phyloP scores from a whole-genome alignment of 2,113 vertebrate species.

The Poecilia latipinna region DNA sequence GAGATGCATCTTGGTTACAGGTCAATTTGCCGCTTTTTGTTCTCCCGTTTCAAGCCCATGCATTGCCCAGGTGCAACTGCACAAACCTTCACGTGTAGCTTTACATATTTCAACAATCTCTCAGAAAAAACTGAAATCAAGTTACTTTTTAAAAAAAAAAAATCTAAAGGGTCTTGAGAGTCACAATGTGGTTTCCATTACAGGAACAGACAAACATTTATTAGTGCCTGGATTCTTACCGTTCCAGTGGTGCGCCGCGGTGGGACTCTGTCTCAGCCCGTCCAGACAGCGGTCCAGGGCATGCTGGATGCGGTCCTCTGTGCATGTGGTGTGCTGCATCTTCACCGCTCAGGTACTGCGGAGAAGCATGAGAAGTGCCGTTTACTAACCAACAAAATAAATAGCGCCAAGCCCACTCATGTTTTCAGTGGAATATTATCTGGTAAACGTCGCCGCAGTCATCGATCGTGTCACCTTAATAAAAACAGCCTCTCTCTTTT shows the following conservation, averaged over 20 bases:
- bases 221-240: constrained; percentile 76
- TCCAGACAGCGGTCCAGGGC: constrained; percentile 93
- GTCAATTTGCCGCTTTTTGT: too few relatives aligned
- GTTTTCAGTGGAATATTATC: constrained; percentile 36
- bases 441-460: background rate
- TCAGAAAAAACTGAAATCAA: too few relatives aligned
- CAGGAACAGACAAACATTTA: too few relatives aligned
- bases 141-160: too few relatives aligned
- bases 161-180: too few relatives aligned
- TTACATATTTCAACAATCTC: too few relatives aligned
- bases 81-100: too few relatives aligned
- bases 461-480: background rate
- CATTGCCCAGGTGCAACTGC: too few relatives aligned
- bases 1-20: too few relatives aligned
- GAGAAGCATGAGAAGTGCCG: background rate
- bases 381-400: constrained; percentile 1
- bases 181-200: too few relatives aligned
- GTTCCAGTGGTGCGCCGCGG: constrained; percentile 86
- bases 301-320: constrained; percentile 97
- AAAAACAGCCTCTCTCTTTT: constrained; percentile 17
- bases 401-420: background rate
- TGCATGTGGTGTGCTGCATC: constrained; percentile 98
- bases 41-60: too few relatives aligned
- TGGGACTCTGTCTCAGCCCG: constrained; percentile 82
- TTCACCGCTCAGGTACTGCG: constrained; percentile 85